Evolutionary conservation across 2,113 vertebrate genomes (phyloP).

Genomic region (Crypturellus undulatus): DNA sequence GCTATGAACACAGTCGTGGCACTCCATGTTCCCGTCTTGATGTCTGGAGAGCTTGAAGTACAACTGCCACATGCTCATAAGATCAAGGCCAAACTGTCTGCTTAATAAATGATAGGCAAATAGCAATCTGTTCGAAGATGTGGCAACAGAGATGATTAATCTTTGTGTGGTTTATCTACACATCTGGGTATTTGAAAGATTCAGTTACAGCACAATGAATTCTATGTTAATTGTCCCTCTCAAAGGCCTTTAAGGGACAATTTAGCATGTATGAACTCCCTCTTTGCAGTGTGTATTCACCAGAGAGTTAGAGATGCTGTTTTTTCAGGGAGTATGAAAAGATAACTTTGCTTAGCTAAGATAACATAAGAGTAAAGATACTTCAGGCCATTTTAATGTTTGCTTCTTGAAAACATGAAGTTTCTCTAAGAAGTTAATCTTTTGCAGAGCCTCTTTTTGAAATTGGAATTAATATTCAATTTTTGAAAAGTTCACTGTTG

Average conservation of each 20-base stretch:
- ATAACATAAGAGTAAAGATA: neutral
- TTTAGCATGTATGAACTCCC: neutral
- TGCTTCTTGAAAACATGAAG: neutral
- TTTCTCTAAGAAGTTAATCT: neutral
- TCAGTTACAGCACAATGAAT: neutral
- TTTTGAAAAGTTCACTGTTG: neutral
- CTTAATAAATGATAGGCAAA: slow-evolving; percentile 7
- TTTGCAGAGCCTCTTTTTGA: neutral
- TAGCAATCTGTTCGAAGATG: neutral
- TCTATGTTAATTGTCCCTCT: neutral
- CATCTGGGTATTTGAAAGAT: neutral
- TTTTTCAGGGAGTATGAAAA: neutral
- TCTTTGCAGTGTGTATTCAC: neutral
- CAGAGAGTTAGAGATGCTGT: neutral
- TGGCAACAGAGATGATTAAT: neutral
- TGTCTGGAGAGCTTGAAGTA: slow-evolving; percentile 19
- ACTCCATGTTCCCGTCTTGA: slow-evolving; percentile 21
- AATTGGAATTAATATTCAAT: neutral
- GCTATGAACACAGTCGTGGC: slow-evolving; percentile 37
- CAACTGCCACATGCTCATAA: slow-evolving; percentile 16
- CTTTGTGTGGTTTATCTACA: neutral
- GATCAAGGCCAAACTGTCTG: slow-evolving; percentile 57
- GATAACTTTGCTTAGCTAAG: neutral
- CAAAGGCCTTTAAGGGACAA: neutral
- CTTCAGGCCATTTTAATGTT: neutral